Percentiles rank a stretch among this genome's conserved stretches.
These are phyloP conservation scores for Trichacis sp. DNA, from an alignment of 2,888 invertebrate species.

Conservation along the genomic window DNA sequence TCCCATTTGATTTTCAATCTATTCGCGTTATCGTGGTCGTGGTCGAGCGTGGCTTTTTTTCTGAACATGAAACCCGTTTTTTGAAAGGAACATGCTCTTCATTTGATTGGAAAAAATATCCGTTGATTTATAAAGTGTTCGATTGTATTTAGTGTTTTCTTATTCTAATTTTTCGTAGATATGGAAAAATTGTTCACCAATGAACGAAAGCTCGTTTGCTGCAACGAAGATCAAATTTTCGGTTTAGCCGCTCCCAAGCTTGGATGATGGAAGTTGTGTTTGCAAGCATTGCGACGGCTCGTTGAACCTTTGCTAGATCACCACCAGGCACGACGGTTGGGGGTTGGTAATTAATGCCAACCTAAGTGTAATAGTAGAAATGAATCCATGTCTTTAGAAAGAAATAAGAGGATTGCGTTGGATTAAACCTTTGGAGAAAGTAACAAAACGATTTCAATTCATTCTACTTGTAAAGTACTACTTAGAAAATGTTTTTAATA, in stretches of 20 bases:
- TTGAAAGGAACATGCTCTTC: no score
- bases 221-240: constrained; percentile 76
- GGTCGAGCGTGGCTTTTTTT: background rate
- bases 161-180: no score
- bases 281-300: constrained; percentile 73
- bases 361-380: constrained; percentile 55
- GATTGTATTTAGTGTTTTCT: no score
- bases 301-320: constrained; percentile 72
- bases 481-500: no score
- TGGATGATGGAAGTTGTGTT: constrained; percentile 73
- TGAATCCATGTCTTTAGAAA: no score
- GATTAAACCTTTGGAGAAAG: no score
- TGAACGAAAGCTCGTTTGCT: constrained; percentile 76
- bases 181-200: constrained; percentile 70
- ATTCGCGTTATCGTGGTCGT: constrained; percentile 7
- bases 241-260: constrained; percentile 75
- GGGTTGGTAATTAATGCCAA: constrained; percentile 67
- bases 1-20: constrained; percentile 36
- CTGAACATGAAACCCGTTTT: background rate
- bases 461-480: no score
- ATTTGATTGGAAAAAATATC: no score
- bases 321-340: constrained; percentile 66
- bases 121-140: no score
- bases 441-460: no score
- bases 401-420: no score